These are phyloP conservation scores for Clivina fossor DNA, from an alignment of 2,888 invertebrate species.

Conservation along the genomic window DNA sequence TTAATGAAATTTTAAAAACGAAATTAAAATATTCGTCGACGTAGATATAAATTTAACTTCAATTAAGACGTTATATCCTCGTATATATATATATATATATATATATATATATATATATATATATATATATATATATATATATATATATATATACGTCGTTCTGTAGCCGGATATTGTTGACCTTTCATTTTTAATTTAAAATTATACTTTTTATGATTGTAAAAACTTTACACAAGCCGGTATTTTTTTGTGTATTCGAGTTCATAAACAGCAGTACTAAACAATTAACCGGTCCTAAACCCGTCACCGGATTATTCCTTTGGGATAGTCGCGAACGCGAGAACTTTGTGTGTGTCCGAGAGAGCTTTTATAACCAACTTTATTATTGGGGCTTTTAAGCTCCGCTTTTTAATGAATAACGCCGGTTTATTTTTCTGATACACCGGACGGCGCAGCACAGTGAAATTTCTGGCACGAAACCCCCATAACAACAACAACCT, in stretches of 20 bases:
- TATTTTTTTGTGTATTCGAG: neutral
- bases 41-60: too few relatives aligned
- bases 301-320: constrained; percentile 28
- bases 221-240: neutral
- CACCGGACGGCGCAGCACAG: neutral
- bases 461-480: neutral
- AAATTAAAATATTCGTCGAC: too few relatives aligned
- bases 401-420: constrained; percentile 28
- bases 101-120: too few relatives aligned
- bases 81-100: too few relatives aligned
- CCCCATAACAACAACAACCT: constrained; percentile 9
- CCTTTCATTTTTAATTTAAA: neutral
- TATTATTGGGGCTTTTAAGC: constrained; percentile 33
- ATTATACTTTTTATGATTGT: neutral
- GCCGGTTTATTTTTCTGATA: constrained; percentile 27
- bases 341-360: constrained; percentile 13
- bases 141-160: too few relatives aligned
- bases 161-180: neutral
- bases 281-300: constrained; percentile 26
- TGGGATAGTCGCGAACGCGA: constrained; percentile 12
- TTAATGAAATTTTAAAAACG: too few relatives aligned
- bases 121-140: too few relatives aligned
- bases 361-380: constrained; percentile 30
- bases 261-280: constrained; percentile 11
- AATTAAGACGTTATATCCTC: too few relatives aligned